Conservation (phyloP, 2,797 vertebrate species). For the Pseudopleuronectes americanus region DNA sequence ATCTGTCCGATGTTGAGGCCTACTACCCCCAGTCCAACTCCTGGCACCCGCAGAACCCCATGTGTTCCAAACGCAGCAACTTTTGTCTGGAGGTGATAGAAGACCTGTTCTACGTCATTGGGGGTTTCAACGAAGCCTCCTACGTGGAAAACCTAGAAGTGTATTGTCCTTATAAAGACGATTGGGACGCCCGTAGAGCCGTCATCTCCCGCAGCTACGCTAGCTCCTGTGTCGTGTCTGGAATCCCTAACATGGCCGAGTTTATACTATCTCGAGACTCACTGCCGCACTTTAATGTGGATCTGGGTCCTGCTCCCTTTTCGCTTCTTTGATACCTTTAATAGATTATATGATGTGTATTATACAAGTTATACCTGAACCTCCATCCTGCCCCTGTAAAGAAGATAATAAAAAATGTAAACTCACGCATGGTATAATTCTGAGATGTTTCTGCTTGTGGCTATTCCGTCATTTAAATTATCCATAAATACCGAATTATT, state of each 20-base stretch:
- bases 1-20: constrained; percentile 80
- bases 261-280: not conserved
- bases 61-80: constrained; percentile 88
- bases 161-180: constrained; percentile 73
- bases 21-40: constrained; percentile 80
- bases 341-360: no score
- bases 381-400: no score
- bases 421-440: no score
- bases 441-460: no score
- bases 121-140: constrained; percentile 50
- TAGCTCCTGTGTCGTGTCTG: constrained; percentile 78
- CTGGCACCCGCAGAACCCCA: constrained; percentile 79
- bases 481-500: no score
- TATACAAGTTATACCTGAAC: no score
- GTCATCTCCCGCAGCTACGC: constrained; percentile 82
- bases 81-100: constrained; percentile 88
- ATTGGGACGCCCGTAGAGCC: constrained; percentile 64
- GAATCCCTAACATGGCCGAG: constrained; percentile 8
- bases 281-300: not conserved
- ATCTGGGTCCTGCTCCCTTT: no score
- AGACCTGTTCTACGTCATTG: constrained; percentile 59
- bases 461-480: no score
- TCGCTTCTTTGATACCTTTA: no score
- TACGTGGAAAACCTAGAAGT: constrained; percentile 67
- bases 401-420: no score